phyloP scores from a whole-genome alignment of 2,888 invertebrate genomes.

The Acronicta leporina region DNA sequence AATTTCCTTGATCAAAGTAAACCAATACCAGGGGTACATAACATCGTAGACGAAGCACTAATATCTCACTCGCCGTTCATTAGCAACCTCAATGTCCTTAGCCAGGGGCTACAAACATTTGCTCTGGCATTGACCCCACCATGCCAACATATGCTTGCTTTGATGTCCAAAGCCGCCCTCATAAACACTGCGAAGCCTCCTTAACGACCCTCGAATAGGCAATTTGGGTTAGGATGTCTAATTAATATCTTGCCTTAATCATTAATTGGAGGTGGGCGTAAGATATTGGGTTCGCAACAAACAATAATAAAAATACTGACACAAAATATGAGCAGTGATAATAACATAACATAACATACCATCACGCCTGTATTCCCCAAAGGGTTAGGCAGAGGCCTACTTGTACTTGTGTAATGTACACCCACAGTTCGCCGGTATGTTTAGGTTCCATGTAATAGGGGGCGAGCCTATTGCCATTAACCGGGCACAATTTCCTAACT shows the following conservation, averaged over 20 bases:
- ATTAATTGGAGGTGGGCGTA: constrained; percentile 39
- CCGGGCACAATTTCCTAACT: no score
- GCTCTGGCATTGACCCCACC: constrained; percentile 54
- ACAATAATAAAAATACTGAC: no score
- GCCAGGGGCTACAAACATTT: constrained; percentile 50
- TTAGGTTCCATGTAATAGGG: no score
- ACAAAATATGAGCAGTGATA: no score
- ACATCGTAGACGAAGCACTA: constrained; percentile 18
- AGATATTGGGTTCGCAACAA: no score
- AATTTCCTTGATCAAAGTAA: constrained; percentile 3
- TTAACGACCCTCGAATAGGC: constrained; percentile 46
- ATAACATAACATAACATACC: no score
- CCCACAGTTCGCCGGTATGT: no score
- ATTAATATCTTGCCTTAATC: constrained; percentile 48
- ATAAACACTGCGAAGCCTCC: constrained; percentile 33
- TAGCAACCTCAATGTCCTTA: constrained; percentile 52
- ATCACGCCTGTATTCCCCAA: no score
- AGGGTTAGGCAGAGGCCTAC: no score
- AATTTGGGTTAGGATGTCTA: constrained; percentile 44
- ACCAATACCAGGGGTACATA: constrained; percentile 17
- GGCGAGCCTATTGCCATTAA: no score
- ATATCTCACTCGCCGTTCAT: constrained; percentile 45
- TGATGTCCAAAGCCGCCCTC: constrained; percentile 48
- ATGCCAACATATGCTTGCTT: constrained; percentile 56
- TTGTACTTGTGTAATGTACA: no score